Evolutionary conservation across 2,888 invertebrate species (phyloP).

Genomic region (Coenonympha glycerion): DNA sequence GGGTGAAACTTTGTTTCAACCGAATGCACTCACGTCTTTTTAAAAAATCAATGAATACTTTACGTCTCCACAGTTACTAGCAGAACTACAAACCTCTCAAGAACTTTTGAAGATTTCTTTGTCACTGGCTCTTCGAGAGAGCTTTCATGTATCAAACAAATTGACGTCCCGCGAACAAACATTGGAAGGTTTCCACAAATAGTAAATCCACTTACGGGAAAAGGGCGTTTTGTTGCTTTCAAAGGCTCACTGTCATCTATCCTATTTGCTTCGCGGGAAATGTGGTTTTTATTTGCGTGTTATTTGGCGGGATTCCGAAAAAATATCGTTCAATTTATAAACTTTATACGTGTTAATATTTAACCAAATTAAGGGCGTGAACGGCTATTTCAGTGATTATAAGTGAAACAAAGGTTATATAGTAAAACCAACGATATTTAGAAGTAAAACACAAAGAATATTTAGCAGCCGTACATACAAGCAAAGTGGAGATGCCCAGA

Average conservation of each 20-base stretch:
- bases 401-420: too few relatives aligned
- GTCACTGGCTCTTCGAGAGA: constrained; percentile 7
- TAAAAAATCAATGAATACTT: not conserved
- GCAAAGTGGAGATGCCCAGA: too few relatives aligned
- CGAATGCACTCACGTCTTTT: too few relatives aligned
- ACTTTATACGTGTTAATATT: too few relatives aligned
- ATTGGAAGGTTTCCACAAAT: constrained; percentile 14
- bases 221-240: not conserved
- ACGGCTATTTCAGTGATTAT: too few relatives aligned
- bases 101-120: not conserved
- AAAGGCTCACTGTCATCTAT: constrained; percentile 1
- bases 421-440: too few relatives aligned
- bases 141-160: constrained; percentile 11
- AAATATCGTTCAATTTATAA: not conserved
- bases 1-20: too few relatives aligned
- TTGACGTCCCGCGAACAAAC: constrained; percentile 11
- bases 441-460: too few relatives aligned
- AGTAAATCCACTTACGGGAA: constrained; percentile 13
- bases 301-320: not conserved
- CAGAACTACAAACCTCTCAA: not conserved
- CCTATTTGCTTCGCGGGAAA: constrained; percentile 1
- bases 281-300: not conserved
- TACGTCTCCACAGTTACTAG: not conserved
- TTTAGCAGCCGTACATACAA: too few relatives aligned
- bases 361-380: too few relatives aligned